Percentiles rank a stretch among this genome's conserved stretches.
Evolutionary conservation across 2,797 vertebrate genomes (phyloP).

Genomic region (Benthosema pterotum): DNA sequence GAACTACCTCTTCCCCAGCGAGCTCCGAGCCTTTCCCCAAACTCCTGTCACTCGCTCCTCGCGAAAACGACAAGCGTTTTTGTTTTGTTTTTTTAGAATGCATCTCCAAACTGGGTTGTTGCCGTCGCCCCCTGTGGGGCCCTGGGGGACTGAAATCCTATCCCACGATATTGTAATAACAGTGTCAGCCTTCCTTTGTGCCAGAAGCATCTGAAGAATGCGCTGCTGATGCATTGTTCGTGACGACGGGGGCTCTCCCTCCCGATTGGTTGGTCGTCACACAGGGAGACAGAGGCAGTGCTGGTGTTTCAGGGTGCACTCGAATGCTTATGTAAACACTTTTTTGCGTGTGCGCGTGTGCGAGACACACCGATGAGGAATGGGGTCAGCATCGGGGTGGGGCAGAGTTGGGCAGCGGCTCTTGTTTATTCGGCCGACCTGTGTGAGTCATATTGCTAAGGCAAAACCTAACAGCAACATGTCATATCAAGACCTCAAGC

Average conservation of each 20-base stretch:
- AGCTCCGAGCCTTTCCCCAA: conserved; percentile 24
- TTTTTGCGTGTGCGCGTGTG: background rate
- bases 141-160: conserved; percentile 43
- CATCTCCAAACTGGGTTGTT: conserved; percentile 47
- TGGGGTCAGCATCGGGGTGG: conserved; percentile 49
- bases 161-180: conserved; percentile 61
- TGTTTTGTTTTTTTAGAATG: too few species aligned
- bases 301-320: conserved; percentile 37
- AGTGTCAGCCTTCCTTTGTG: conserved; percentile 53
- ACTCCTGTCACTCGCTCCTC: conserved; percentile 24
- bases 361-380: conserved; percentile 16
- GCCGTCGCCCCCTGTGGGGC: conserved; percentile 15
- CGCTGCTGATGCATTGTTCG: conserved; percentile 38
- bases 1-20: conserved; percentile 14
- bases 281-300: conserved; percentile 19
- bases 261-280: background rate
- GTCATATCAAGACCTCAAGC: conserved; percentile 63
- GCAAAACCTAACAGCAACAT: conserved; percentile 56
- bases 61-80: conserved; percentile 7
- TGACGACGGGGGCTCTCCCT: conserved; percentile 25
- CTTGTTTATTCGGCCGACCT: conserved; percentile 57
- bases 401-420: conserved; percentile 25
- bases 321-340: conserved; percentile 21
- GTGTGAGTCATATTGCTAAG: conserved; percentile 58
- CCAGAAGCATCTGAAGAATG: conserved; percentile 70